Conservation (phyloP, 53 echinoderm and acorn worm species). For the Apostichopus leukothele region DNA sequence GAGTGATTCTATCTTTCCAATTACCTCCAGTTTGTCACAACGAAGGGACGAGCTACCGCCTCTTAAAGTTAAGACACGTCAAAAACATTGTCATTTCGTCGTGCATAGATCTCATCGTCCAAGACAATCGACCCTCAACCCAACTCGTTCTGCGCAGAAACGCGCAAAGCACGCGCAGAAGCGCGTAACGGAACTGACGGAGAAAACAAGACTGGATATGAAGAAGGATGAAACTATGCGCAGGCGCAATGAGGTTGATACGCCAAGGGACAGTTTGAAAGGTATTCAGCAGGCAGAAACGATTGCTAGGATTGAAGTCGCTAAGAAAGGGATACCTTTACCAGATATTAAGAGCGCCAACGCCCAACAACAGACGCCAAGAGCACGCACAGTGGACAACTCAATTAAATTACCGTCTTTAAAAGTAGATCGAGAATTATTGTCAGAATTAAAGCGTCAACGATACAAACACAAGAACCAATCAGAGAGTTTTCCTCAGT, state of each 20-base stretch:
- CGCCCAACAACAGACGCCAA: background rate
- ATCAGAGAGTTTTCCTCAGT: conserved; percentile 60
- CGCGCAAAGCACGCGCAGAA: conserved; percentile 56
- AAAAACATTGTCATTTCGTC: conserved; percentile 55
- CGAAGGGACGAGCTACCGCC: conserved; percentile 54
- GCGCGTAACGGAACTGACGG: conserved; percentile 57
- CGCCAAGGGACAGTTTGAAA: conserved; percentile 45
- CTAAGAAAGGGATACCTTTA: conserved; percentile 34
- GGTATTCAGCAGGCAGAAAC: conserved; percentile 57
- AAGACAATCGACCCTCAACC: conserved; percentile 12
- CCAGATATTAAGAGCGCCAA: conserved; percentile 8
- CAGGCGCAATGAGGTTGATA: background rate
- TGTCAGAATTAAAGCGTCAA: conserved; percentile 68
- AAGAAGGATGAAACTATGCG: conserved; percentile 23
- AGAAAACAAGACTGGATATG: conserved; percentile 61
- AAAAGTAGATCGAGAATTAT: conserved; percentile 49
- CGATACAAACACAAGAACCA: conserved; percentile 50
- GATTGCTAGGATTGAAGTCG: conserved; percentile 40
- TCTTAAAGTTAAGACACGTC: conserved; percentile 38
- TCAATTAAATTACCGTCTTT: conserved; percentile 55
- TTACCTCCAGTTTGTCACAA: background rate
- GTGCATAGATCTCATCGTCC: conserved; percentile 50
- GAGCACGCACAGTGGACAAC: background rate
- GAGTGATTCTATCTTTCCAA: conserved; percentile 11
- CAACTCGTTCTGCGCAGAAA: conserved; percentile 48